Percentiles rank a stretch among this genome's conserved stretches.
phyloP scores from a whole-genome alignment of 1,140 invertebrate genomes.

The Sarcophaga peregrina region DNA sequence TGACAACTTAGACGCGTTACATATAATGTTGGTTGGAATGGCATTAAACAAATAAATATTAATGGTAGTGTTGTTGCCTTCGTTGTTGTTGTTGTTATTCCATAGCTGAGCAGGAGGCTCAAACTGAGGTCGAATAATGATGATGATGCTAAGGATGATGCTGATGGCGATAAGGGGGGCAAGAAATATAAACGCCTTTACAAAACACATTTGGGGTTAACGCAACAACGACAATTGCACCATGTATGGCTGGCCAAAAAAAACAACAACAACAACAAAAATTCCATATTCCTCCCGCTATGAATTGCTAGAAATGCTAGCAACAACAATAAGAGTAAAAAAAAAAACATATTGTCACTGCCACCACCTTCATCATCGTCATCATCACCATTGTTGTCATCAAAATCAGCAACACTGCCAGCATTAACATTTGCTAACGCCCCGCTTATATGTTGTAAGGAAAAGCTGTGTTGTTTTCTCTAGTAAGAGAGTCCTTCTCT shows the following conservation, averaged over 20 bases:
- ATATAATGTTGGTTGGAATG: background rate
- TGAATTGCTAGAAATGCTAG: conserved; percentile 21
- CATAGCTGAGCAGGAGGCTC: background rate
- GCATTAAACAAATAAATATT: conserved; percentile 20
- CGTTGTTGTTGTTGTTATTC: conserved; percentile 30
- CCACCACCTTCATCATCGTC: conserved; percentile 22
- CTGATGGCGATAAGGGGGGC: background rate
- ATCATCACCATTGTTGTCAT: conserved; percentile 26
- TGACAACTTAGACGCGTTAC: conserved; percentile 42
- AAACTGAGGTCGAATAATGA: background rate
- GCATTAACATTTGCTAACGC: background rate
- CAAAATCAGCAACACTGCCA: background rate
- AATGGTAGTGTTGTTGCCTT: conserved; percentile 28
- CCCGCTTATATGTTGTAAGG: too few relatives aligned
- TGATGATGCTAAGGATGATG: background rate
- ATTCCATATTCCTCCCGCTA: background rate
- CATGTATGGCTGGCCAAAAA: background rate
- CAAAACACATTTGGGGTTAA: conserved; percentile 41
- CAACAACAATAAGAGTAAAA: too few relatives aligned
- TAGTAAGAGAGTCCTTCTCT: background rate
- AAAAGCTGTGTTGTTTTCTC: background rate
- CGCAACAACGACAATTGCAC: conserved; percentile 22
- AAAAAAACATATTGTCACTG: conserved; percentile 34
- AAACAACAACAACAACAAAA: background rate
- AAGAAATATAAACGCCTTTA: conserved; percentile 26